These are phyloP conservation scores for Esox niger DNA, from an alignment of 2,113 vertebrate species.

Conservation along the genomic window DNA sequence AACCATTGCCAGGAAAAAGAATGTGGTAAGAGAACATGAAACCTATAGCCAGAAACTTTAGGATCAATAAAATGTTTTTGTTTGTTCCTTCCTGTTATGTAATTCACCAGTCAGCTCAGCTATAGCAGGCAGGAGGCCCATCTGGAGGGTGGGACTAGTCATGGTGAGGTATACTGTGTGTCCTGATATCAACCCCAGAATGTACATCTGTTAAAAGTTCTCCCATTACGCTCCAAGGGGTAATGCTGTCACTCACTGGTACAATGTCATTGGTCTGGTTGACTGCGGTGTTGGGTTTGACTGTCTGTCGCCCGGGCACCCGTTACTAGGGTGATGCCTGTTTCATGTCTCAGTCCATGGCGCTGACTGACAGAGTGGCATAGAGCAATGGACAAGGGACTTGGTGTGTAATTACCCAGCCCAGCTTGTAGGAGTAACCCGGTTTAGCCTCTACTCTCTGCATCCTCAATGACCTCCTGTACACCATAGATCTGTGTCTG, in stretches of 20 bases:
- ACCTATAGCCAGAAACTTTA: neutral
- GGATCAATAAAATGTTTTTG: neutral
- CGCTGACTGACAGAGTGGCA: slow-evolving; percentile 7
- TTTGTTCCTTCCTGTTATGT: no score
- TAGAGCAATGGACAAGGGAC: slow-evolving; percentile 21
- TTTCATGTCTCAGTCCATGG: slow-evolving; percentile 28
- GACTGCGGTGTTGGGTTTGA: slow-evolving; percentile 15
- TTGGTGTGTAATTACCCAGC: neutral
- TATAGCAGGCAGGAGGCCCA: neutral
- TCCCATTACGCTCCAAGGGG: neutral
- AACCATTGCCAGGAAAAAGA: no score
- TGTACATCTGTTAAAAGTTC: neutral
- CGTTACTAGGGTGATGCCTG: slow-evolving; percentile 15
- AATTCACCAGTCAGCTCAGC: neutral
- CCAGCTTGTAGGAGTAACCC: no score
- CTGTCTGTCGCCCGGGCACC: slow-evolving; percentile 31
- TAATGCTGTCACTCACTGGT: slow-evolving; percentile 6
- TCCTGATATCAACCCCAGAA: neutral
- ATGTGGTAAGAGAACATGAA: neutral
- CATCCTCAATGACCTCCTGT: neutral
- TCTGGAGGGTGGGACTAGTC: neutral
- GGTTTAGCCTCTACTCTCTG: neutral
- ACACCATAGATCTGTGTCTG: slow-evolving; percentile 9
- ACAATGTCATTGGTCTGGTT: slow-evolving; percentile 30
- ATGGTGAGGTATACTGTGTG: neutral